Percentiles rank a stretch among this genome's conserved stretches.
Evolutionary conservation across 2,888 invertebrate species (phyloP).

Genomic region (Coleophora flavipennella): DNA sequence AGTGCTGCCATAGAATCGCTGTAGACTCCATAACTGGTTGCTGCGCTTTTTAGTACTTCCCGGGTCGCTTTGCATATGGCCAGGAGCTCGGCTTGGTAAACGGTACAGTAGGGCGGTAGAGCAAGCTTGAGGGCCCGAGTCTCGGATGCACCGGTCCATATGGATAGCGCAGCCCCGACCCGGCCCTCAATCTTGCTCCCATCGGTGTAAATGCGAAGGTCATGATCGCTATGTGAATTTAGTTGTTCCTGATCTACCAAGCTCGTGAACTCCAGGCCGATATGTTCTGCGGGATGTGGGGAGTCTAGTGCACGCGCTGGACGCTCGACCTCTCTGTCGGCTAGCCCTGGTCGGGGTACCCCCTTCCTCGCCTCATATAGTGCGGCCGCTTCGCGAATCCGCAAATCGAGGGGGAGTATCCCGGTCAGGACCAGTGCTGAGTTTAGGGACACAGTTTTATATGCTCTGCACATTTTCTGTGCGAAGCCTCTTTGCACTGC

Average conservation of each 20-base stretch:
- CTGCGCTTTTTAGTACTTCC: no score
- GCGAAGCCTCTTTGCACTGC: slow-evolving; percentile 2
- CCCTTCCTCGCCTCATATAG: neutral
- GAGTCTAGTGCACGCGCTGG: no score
- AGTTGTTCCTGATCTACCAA: neutral
- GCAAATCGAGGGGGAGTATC: slow-evolving; percentile 10
- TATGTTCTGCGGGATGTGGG: neutral
- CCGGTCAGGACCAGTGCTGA: slow-evolving; percentile 7
- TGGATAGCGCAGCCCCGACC: slow-evolving; percentile 4
- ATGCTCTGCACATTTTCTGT: slow-evolving; percentile 1
- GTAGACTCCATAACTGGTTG: no score
- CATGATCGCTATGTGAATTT: neutral
- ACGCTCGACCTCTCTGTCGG: neutral
- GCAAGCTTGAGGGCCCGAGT: slow-evolving; percentile 5
- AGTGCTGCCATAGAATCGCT: no score
- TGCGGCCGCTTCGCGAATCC: neutral
- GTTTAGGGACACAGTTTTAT: slow-evolving; percentile 5
- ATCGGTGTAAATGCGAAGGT: neutral
- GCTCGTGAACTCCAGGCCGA: neutral
- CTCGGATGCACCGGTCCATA: slow-evolving; percentile 4
- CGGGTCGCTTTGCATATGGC: no score
- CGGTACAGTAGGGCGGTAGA: slow-evolving; percentile 6
- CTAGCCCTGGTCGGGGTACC: neutral
- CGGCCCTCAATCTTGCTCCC: neutral
- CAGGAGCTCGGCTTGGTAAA: slow-evolving; percentile 7